Conservation (phyloP, 2,888 invertebrate species). For the Danaus chrysippus region DNA sequence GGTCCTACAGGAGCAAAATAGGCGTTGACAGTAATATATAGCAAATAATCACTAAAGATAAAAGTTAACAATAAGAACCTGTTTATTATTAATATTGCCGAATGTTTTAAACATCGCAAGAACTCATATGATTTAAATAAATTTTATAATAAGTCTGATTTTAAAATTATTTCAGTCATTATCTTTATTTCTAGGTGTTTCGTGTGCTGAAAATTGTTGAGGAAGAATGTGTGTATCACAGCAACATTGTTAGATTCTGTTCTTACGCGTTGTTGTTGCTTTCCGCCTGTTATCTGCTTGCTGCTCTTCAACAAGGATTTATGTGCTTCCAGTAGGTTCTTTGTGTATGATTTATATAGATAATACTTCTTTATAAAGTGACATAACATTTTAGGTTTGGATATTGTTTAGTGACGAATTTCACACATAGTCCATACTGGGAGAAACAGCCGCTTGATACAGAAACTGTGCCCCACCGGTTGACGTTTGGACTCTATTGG, state of each 20-base stretch:
- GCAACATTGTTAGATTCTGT: slow-evolving; percentile 53
- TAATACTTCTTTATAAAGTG: not conserved
- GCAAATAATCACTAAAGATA: too few relatives aligned
- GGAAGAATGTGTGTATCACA: slow-evolving; percentile 52
- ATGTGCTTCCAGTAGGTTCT: slow-evolving; percentile 57
- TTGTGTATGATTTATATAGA: not conserved
- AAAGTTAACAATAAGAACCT: too few relatives aligned
- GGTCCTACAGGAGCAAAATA: too few relatives aligned
- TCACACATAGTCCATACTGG: slow-evolving; percentile 61
- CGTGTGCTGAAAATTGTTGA: slow-evolving; percentile 53
- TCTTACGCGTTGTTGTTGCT: slow-evolving; percentile 54
- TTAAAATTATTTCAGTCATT: not conserved
- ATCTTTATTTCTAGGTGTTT: slow-evolving; percentile 46
- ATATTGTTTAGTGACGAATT: slow-evolving; percentile 55
- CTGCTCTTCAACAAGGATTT: slow-evolving; percentile 57
- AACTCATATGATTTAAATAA: too few relatives aligned
- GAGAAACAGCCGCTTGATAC: slow-evolving; percentile 40
- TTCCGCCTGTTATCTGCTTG: slow-evolving; percentile 57
- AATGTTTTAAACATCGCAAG: too few relatives aligned
- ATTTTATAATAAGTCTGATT: too few relatives aligned
- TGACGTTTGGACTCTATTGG: slow-evolving; percentile 58
- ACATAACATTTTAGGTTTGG: slow-evolving; percentile 41
- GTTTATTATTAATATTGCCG: too few relatives aligned
- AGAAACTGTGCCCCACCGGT: slow-evolving; percentile 38
- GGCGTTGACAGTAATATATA: too few relatives aligned